Evolutionary conservation across 2,888 invertebrate species (phyloP), one percentile per base, ranked within the genome.

Genomic region (Andricus quercusramuli): DNA sequence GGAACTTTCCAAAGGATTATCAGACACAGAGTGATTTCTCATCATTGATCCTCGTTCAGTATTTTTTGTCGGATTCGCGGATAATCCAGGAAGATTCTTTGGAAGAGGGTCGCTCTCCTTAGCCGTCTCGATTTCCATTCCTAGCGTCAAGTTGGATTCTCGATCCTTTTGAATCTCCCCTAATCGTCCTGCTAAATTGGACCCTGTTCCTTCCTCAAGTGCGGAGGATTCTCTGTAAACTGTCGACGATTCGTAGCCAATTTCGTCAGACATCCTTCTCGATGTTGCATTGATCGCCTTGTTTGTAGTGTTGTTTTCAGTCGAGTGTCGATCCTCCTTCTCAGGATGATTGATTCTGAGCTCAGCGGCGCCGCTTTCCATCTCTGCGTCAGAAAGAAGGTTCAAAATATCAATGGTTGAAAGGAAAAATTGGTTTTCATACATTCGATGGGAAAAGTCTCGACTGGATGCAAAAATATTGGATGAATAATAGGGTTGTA

Each of bases 321-420:
- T 25, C 25, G 47, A 68, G 44, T 68, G 68, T 47, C 68, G 68
- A 47, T 22, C 22, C 47, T 44, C 44, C 47, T 68, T 25, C 44
- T 44, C 81, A 20, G 82, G 83, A 84, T 85, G 89, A 88, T 86
- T 86, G 86, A 88, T 86, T 82, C 83, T 83, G 82, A 74, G 84
- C 83, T 86, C 87, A 78, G 79, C 81, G 83, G 83, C 81, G 81
- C 82, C 85, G 79, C 78, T 88, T 84, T 86, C 85, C 79, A 85
- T 80, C 78, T 87, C 89, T 88, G 80, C 47, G 56, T 32, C 78
- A 84, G 80, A 85, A 82, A 77, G 47, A 81, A 68, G 29, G 47
- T 68, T 47, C 68, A 68, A 80, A 81, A 83, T 81, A 84, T 85
- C 83, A 85, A 84, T 83, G 79, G 78, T 59, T 76, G 22, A 29